These are phyloP conservation scores for Passer domesticus DNA, from an alignment of 2,113 vertebrate species.

Conservation along the genomic window DNA sequence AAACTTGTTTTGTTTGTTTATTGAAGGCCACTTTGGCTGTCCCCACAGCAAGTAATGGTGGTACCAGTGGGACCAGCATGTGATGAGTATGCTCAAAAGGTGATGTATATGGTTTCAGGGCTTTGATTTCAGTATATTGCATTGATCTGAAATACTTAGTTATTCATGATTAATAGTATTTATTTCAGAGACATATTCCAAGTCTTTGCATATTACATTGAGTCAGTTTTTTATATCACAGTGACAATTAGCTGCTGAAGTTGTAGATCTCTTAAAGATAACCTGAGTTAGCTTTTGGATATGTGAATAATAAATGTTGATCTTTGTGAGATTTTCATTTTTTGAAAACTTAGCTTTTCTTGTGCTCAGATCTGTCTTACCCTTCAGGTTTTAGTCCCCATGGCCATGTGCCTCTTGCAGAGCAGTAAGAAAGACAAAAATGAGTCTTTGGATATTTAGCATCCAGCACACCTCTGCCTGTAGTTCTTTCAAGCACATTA, in stretches of 20 bases:
- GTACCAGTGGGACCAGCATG: constrained; percentile 92
- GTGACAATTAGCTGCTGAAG: not conserved
- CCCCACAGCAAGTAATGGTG: constrained; percentile 95
- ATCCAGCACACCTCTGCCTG: not conserved
- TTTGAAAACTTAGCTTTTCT: not conserved
- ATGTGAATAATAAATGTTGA: not conserved
- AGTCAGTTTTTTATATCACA: not conserved
- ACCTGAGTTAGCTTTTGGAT: not conserved
- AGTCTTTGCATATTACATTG: not conserved
- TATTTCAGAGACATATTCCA: not conserved
- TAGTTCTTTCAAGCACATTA: not conserved
- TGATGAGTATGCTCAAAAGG: constrained; percentile 94
- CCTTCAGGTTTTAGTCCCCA: not conserved
- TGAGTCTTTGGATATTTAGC: not conserved
- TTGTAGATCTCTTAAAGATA: not conserved
- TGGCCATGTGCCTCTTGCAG: not conserved
- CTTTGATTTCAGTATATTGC: not conserved
- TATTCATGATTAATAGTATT: not conserved
- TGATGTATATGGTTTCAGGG: constrained; percentile 24
- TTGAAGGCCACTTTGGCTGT: constrained; percentile 94
- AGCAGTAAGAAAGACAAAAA: not conserved
- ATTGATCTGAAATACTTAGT: not conserved
- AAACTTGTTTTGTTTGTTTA: constrained; percentile 11
- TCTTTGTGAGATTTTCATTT: not conserved
- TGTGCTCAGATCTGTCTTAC: not conserved